Base-by-base conservation (phyloP, 2,113 vertebrate species). In the Ictidomys tridecemlineatus region DNA sequence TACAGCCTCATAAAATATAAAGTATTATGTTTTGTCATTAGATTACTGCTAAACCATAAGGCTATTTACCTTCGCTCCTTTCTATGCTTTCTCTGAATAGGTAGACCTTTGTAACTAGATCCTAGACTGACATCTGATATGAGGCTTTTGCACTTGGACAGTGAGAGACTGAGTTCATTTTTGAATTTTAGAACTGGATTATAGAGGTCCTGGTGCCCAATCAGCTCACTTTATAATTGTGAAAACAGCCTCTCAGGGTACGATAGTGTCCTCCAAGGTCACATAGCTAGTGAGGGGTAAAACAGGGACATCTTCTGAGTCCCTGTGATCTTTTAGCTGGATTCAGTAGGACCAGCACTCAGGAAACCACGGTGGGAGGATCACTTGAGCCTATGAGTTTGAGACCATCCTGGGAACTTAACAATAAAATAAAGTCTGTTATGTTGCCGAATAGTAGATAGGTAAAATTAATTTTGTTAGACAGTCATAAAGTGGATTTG, bases 131-230 rank as follows among this genome's bases (percentile, higher is more conserved):
- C 32, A 58, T 37, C 2, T 72, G 45, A 88, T 63, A 48, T n/a
- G 28, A 16, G 61, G 5, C 20, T 91, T 97, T 26, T 45, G 61
- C 30, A 34, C 32, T 67, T 18, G 65, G n/a, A 82, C 30, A 79
- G 63, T 39, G 34, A 9, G 37, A 77, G 26, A 53, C 20, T 56
- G 53, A 92, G 12, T 84, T 84, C 48, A 32, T 42, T 83, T 79
- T 84, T 90, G 76, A 92, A 90, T 84, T 90, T 89, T 89, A 93
- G 24, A 73, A 30, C 79, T 82, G 34, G 12, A 84, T 14, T 32
- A n/a, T 28, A 95, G 61, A 65, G 37, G 13, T 85, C 74, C 42
- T 42, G 24, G 39, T 22, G 6, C 78, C 13, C 4, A 82, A 16
- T 70, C 17, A 39, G 16, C 39, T n/a, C 61, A 77, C n/a, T 82